Percentiles rank a stretch among this genome's conserved stretches.
Conservation (phyloP, 2,113 vertebrate species). For the Cathartes aura region DNA sequence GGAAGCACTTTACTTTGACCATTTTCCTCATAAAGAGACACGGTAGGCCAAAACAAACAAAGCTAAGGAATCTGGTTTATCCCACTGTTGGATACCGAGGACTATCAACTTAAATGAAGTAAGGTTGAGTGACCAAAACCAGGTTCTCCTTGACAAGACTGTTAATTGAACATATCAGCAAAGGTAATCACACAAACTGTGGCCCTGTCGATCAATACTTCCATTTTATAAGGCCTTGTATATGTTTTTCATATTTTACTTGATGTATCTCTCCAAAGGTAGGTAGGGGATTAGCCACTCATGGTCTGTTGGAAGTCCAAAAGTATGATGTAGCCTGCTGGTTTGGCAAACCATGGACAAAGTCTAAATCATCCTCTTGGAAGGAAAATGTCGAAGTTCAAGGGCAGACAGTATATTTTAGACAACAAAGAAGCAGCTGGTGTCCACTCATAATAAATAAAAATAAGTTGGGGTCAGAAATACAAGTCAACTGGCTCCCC, state of each 20-base stretch:
- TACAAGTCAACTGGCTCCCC: conserved; percentile 41
- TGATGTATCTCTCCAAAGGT: neutral
- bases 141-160: conserved; percentile 54
- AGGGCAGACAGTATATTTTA: conserved; percentile 53
- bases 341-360: neutral
- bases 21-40: conserved; percentile 83
- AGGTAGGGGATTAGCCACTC: neutral
- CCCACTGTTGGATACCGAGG: conserved; percentile 72
- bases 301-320: conserved; percentile 17
- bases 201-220: neutral
- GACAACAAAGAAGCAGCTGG: conserved; percentile 64
- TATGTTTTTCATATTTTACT: neutral
- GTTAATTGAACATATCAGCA: conserved; percentile 31
- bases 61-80: conserved; percentile 80
- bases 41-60: conserved; percentile 82
- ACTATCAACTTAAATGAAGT: conserved; percentile 69
- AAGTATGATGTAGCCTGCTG: conserved; percentile 36
- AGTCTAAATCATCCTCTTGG: conserved; percentile 49
- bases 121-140: conserved; percentile 58
- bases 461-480: conserved; percentile 58
- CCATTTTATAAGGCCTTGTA: neutral
- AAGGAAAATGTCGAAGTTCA: conserved; percentile 51
- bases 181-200: neutral
- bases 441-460: conserved; percentile 60
- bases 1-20: conserved; percentile 85